A percentile compares a stretch with the other conserved stretches of the same genome.
These are phyloP conservation scores for Montipora efflorescens DNA, from an alignment of 64 coral and sea anemone species.

Conservation along the genomic window DNA sequence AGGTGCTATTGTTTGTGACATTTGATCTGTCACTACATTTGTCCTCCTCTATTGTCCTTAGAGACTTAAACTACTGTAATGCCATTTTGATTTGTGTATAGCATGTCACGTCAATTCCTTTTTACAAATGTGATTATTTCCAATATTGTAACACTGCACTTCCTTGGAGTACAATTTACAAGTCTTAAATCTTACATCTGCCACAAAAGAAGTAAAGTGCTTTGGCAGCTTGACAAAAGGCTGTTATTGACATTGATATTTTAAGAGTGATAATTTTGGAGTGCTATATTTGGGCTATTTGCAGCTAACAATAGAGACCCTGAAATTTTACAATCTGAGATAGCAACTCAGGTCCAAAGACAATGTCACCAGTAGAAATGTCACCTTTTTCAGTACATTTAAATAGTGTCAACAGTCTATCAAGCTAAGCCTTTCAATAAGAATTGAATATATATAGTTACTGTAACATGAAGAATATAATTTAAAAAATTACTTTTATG, in stretches of 20 bases:
- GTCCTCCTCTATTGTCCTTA: not conserved
- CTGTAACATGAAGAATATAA: too few species aligned
- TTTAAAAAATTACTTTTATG: too few species aligned
- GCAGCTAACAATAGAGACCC: not conserved
- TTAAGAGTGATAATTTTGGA: not conserved
- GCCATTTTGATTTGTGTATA: not conserved
- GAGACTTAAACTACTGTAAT: not conserved
- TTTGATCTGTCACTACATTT: not conserved
- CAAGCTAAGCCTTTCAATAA: too few species aligned
- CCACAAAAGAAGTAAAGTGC: too few species aligned
- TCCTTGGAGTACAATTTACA: not conserved
- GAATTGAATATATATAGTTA: too few species aligned
- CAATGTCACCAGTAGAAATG: too few species aligned
- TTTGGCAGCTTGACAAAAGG: not conserved
- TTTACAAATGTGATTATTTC: not conserved
- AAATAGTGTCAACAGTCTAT: too few species aligned
- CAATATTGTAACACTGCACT: not conserved
- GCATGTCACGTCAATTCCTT: not conserved
- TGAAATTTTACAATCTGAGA: too few species aligned
- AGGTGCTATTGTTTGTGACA: slow-evolving; percentile 4
- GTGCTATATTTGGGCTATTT: not conserved
- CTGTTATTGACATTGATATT: not conserved
- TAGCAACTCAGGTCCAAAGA: too few species aligned
- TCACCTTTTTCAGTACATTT: too few species aligned
- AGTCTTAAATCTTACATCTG: too few species aligned